Conservation (phyloP, 2,888 invertebrate species). For the Venusia cambrica region DNA sequence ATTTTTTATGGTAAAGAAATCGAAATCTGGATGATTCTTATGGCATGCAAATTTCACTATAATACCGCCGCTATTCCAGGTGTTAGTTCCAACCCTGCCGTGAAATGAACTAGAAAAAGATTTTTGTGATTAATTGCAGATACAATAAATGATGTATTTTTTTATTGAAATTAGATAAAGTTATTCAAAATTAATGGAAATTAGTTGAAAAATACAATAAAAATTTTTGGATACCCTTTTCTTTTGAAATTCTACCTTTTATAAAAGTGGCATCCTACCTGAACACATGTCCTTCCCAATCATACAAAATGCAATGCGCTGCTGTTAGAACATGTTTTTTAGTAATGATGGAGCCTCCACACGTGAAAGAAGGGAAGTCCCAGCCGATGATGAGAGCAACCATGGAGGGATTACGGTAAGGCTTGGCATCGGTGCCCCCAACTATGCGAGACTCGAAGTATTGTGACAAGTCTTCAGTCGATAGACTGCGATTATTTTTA, state of each 20-base stretch:
- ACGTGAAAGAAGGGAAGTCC: conserved; percentile 9
- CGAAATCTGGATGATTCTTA: conserved; percentile 39
- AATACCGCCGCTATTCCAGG: conserved; percentile 32
- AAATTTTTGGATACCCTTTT: too few species aligned
- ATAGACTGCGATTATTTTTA: too few species aligned
- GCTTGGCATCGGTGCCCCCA: conserved; percentile 4
- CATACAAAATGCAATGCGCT: conserved; percentile 33
- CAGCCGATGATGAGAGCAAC: conserved; percentile 22
- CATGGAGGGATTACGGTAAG: neutral
- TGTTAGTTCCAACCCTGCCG: conserved; percentile 37
- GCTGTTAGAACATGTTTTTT: conserved; percentile 21
- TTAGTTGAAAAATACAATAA: too few species aligned
- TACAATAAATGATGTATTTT: too few species aligned
- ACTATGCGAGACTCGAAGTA: conserved; percentile 13
- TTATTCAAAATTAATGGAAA: too few species aligned
- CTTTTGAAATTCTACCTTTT: neutral
- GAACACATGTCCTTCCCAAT: conserved; percentile 20
- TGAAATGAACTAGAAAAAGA: conserved; percentile 30
- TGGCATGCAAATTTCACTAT: conserved; percentile 27
- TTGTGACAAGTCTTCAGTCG: conserved; percentile 3
- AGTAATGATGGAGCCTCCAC: conserved; percentile 28
- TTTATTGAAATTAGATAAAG: too few species aligned
- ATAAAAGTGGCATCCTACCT: conserved; percentile 18
- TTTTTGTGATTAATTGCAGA: too few species aligned
- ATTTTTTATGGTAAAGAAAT: conserved; percentile 35